Percentiles rank a stretch among this genome's conserved stretches.
These are phyloP conservation scores for Lucilia sericata DNA, from an alignment of 1,140 invertebrate genomes.

Conservation along the genomic window DNA sequence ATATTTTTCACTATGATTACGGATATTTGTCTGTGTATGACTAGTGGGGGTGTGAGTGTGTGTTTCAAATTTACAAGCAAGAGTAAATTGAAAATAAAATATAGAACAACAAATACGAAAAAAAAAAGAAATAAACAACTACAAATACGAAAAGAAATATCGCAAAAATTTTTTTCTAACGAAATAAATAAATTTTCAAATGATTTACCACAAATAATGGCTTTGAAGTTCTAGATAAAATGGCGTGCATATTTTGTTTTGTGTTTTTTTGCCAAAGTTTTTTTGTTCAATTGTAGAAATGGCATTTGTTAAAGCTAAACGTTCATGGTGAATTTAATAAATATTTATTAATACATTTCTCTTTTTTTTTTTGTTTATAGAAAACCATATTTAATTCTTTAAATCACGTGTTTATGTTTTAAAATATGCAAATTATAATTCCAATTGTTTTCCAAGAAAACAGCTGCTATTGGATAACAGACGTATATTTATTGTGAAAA, in stretches of 20 bases:
- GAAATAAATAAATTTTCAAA: slow-evolving; percentile 8
- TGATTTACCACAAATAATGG: slow-evolving; percentile 1
- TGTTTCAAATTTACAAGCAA: not conserved
- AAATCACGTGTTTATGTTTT: too few species aligned
- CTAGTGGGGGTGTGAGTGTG: not conserved
- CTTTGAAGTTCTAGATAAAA: slow-evolving; percentile 2
- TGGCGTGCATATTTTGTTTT: not conserved
- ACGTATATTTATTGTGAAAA: too few species aligned
- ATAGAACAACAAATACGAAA: not conserved
- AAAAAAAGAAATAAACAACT: not conserved
- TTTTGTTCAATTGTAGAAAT: not conserved
- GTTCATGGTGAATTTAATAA: too few species aligned
- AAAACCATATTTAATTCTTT: too few species aligned
- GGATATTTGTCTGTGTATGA: not conserved
- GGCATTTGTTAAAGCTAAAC: not conserved
- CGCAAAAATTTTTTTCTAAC: not conserved
- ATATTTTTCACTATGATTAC: too few species aligned
- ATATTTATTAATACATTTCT: too few species aligned
- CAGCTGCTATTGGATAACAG: too few species aligned
- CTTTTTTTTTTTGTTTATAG: too few species aligned
- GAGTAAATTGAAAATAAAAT: not conserved
- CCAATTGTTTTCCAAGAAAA: too few species aligned
- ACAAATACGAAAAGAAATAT: not conserved
- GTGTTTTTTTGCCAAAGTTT: not conserved
- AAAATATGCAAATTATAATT: too few species aligned